phyloP scores from a whole-genome alignment of 1,140 invertebrate species.

The Neodiprion fabricii region DNA sequence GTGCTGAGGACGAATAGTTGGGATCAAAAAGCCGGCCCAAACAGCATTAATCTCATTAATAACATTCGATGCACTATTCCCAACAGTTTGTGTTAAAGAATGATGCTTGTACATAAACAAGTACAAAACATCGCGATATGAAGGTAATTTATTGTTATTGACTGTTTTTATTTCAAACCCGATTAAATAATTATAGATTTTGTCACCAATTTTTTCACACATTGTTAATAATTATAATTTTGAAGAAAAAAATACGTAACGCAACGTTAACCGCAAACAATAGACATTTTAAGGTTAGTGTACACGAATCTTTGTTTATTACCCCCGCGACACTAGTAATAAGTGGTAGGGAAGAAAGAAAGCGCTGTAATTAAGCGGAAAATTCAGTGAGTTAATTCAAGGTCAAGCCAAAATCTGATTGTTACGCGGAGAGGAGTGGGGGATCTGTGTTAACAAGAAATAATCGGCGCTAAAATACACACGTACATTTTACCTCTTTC shows the following conservation, averaged over 20 bases:
- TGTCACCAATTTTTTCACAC: too few species aligned
- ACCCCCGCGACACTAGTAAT: too few species aligned
- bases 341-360: too few species aligned
- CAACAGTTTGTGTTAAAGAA: neutral
- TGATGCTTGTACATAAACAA: slow-evolving; percentile 13
- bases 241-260: too few species aligned
- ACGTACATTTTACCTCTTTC: too few species aligned
- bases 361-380: neutral
- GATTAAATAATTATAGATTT: slow-evolving; percentile 7
- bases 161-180: slow-evolving; percentile 9
- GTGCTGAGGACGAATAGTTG: neutral
- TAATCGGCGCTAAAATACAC: too few species aligned
- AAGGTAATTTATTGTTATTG: slow-evolving; percentile 14
- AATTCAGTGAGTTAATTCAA: slow-evolving; percentile 7
- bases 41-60: slow-evolving; percentile 12
- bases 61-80: slow-evolving; percentile 9
- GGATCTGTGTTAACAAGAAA: neutral
- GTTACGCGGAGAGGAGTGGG: neutral
- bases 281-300: too few species aligned
- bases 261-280: too few species aligned
- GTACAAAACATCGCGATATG: neutral
- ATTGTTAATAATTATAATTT: neutral
- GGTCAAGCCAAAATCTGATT: neutral
- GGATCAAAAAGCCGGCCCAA: slow-evolving; percentile 4
- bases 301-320: too few species aligned